Base-by-base conservation (phyloP, 1,140 invertebrate species). In the Drosophila erecta region DNA sequence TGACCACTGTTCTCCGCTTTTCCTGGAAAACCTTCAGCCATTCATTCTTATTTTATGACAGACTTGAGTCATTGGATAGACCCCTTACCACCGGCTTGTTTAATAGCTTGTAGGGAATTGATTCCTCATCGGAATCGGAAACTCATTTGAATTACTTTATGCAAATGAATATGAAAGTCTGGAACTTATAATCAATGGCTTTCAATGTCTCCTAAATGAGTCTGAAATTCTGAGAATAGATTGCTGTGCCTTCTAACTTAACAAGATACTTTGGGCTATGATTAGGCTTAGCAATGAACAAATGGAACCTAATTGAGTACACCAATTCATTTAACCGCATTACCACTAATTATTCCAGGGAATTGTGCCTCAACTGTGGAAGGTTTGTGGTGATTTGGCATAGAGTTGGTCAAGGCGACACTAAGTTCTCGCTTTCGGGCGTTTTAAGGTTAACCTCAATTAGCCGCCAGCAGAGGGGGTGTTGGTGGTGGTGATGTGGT, bases 361-460 rank as follows among this genome's bases (percentile, higher is more conserved):
- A 74, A 74, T 64, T 20, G 37, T 12, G 40, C 27, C 47, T 14
- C 14, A 27, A 24, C 12, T 12, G 51, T 20, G 35, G 51, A 24
- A 22, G 20, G 33, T 24, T 41, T n/a, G 35, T 20, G 35, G 12
- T 6, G 10, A 30, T 30, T 30, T 17, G 33, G 14, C 30, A 59
- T 51, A 30, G 69, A 72, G 69, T 62, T 62, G 56, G 43, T 50
- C 38, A 14, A 40, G 66, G 37, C 56, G 69, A 38, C 46, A 35
- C 57, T 61, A 73, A 72, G 69, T 49, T 54, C 30, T 41, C 58
- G 37, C n/a, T 53, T 47, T 74, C 40, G 50, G 59, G 57, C 50
- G 71, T 70, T 74, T 74, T 74, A 74, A 55, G 71, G 71, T 74
- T 74, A 74, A 74, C 71, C 69, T 50, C 71, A 74, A 74, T 74